Evolutionary conservation across 2,113 vertebrate species (phyloP).

Genomic region (Sprattus sprattus): DNA sequence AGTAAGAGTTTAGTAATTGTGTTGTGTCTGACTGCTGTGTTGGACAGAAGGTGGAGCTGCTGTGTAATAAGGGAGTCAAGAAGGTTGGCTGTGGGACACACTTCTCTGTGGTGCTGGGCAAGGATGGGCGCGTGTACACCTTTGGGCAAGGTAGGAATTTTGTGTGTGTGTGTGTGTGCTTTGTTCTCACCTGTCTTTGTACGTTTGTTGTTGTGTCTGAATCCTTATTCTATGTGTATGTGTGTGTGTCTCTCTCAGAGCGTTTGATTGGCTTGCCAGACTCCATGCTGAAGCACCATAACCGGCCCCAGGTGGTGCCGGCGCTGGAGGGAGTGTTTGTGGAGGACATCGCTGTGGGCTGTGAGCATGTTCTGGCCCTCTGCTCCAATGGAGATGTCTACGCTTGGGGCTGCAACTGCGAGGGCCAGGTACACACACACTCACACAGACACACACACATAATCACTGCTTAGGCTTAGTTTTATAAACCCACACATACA

Average conservation of each 20-base stretch:
- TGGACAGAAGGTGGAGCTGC: conserved; percentile 74
- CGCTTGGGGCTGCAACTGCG: conserved; percentile 78
- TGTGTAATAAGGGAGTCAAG: conserved; percentile 77
- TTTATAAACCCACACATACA: background rate
- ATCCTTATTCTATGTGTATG: background rate
- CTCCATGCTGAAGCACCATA: conserved; percentile 75
- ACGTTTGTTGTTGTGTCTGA: background rate
- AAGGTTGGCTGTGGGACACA: conserved; percentile 76
- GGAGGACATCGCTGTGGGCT: conserved; percentile 75
- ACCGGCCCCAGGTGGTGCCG: conserved; percentile 73
- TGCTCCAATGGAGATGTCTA: conserved; percentile 74
- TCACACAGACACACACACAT: background rate
- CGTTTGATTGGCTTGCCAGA: conserved; percentile 77
- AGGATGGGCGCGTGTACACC: conserved; percentile 75
- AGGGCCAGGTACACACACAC: conserved; percentile 70
- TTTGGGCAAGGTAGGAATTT: conserved; percentile 74
- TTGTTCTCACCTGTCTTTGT: background rate
- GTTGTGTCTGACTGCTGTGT: background rate
- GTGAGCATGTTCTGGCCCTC: conserved; percentile 74
- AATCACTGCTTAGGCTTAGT: background rate
- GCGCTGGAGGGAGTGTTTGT: conserved; percentile 73
- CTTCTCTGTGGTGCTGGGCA: conserved; percentile 73
- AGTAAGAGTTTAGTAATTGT: background rate
- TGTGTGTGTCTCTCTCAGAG: conserved; percentile 56
- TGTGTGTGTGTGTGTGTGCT: background rate